A percentile compares a stretch with the other conserved stretches of the same genome.
phyloP scores from a whole-genome alignment of 1,140 invertebrate genomes.

The Brachionus rotundiformis region DNA sequence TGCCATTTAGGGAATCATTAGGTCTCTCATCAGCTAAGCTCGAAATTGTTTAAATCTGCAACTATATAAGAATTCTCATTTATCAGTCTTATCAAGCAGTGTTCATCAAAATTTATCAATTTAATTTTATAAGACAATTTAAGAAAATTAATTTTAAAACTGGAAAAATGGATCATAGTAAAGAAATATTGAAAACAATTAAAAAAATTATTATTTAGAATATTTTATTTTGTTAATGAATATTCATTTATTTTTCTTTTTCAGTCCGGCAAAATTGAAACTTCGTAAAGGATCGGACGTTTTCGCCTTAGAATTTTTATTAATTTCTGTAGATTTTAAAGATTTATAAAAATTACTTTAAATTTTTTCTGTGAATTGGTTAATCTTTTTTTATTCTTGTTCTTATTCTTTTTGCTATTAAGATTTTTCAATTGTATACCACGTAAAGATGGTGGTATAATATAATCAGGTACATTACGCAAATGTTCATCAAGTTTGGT shows the following conservation, averaged over 20 bases:
- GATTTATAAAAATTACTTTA: not conserved
- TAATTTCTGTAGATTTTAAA: not conserved
- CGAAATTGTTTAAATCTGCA: no score
- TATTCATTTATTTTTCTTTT: constrained; percentile 45
- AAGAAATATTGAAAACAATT: not conserved
- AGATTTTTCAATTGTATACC: constrained; percentile 49
- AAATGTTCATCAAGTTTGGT: constrained; percentile 47
- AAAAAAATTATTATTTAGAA: not conserved
- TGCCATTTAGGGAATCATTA: no score
- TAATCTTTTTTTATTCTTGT: constrained; percentile 37
- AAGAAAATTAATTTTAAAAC: no score
- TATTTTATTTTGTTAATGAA: not conserved
- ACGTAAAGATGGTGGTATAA: constrained; percentile 37
- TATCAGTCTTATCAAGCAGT: no score
- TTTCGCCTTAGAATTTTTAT: not conserved
- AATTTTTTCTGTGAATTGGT: constrained; percentile 29
- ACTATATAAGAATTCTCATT: no score
- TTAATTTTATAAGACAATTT: not conserved
- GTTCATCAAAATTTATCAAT: not conserved
- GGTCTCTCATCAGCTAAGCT: no score
- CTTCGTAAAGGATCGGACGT: constrained; percentile 44
- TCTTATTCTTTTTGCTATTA: constrained; percentile 32
- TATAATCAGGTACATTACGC: constrained; percentile 45
- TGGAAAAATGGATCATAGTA: no score
- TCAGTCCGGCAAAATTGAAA: constrained; percentile 46